phyloP scores from a whole-genome alignment of 2,113 vertebrate genomes.

The Microcebus lehilahytsara region DNA sequence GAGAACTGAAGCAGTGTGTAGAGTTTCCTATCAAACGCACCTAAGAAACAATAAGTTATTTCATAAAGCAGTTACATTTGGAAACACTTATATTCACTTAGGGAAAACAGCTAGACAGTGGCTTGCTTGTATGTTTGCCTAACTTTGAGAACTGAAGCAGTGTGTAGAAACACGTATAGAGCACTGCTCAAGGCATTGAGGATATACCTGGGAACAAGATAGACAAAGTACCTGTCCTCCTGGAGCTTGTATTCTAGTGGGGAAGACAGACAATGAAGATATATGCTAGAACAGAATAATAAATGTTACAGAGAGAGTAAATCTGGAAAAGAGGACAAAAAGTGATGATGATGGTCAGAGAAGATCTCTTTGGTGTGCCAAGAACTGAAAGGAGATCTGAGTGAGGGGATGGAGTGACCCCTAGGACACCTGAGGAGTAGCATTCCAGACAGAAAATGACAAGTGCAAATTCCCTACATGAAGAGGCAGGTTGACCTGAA shows the following conservation, averaged over 20 bases:
- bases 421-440: not conserved
- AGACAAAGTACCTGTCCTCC: not conserved
- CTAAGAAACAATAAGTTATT: no score
- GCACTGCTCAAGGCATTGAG: not conserved
- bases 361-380: not conserved
- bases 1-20: no score
- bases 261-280: not conserved
- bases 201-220: not conserved
- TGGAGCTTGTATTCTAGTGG: not conserved
- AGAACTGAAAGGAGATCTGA: not conserved
- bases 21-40: no score
- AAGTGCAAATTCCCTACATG: not conserved
- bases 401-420: not conserved
- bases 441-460: not conserved
- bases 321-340: not conserved
- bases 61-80: no score
- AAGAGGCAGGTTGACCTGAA: not conserved
- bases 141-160: no score
- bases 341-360: not conserved
- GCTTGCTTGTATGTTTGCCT: no score
- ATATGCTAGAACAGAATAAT: not conserved
- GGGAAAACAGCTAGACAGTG: no score
- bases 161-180: not conserved
- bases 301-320: not conserved
- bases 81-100: no score